Evolutionary conservation across 2,797 vertebrate genomes (phyloP), one percentile per base, ranked within the genome.

Genomic region (Acanthis flammea): DNA sequence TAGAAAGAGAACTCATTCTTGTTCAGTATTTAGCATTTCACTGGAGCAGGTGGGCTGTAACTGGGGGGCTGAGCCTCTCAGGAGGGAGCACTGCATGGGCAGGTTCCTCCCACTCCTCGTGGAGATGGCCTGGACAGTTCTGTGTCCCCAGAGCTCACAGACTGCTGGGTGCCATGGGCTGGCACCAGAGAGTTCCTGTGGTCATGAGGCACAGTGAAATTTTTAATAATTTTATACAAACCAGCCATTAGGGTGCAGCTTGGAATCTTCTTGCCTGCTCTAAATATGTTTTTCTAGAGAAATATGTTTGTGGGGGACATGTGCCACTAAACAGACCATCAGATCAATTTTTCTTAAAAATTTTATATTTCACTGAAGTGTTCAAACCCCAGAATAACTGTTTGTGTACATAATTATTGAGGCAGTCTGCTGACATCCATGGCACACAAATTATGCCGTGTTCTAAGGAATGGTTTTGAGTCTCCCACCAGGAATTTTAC

Each of bases 371-470:
- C 35, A 60, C 11, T 6, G 19, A 4, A 67, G 10, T 55, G 12
- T 7, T 30, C 37, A 28, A 50, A 30, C 15, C 12, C 0, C 6
- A 13, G 3, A 51, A 25, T 11, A 47, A 7, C 15, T 21, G 0
- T 45, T 17, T 35, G 18, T 1, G 1, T 37, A 41, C 0, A 0
- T 30, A 53, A 37, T 73, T 39, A 54, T 1, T 47, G 54, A 41
- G 73, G 11, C 8, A 24, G 22, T 16, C 9, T 44, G 7, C 37
- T 51, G 28, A 4, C 30, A 30, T 22, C 24, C 19, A 6, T 3
- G 1, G 3, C 12, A 12, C 23, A 15, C 2, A 1, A 65, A 24
- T 31, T 8, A 6, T 6, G 15, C 23, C 8, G 0, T 39, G 5
- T 44, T 66, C 33, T 9, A 4, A 16, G 39, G 57, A 35, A 2